Percentiles rank a stretch among this genome's conserved stretches.
These are phyloP conservation scores for Lagopus muta DNA, from an alignment of 2,113 vertebrate species.

Conservation along the genomic window DNA sequence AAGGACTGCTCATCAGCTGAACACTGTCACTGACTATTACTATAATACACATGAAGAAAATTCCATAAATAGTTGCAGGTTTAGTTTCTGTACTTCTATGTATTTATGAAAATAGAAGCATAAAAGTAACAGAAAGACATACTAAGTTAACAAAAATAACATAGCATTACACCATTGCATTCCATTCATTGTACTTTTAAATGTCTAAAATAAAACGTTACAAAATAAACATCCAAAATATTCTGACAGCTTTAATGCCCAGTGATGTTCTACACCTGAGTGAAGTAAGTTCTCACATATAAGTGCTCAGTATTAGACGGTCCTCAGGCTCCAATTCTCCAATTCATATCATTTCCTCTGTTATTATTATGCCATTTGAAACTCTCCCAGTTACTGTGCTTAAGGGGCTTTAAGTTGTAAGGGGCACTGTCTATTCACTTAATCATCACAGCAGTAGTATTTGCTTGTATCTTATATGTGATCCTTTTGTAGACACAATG, in stretches of 20 bases:
- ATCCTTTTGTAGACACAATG: constrained; percentile 29
- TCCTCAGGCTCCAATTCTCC: constrained; percentile 22
- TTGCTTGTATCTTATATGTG: constrained; percentile 47
- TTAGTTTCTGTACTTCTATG: not conserved
- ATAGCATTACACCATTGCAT: not conserved
- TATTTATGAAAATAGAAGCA: constrained; percentile 47
- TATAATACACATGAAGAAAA: not conserved
- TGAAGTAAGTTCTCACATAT: constrained; percentile 60
- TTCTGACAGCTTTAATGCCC: constrained; percentile 15
- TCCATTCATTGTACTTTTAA: constrained; percentile 36
- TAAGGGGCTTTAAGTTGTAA: constrained; percentile 24
- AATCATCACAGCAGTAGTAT: constrained; percentile 50
- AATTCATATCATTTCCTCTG: constrained; percentile 21
- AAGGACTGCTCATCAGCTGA: not conserved
- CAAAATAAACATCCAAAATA: constrained; percentile 53
- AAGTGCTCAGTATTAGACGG: constrained; percentile 49
- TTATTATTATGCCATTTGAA: constrained; percentile 39
- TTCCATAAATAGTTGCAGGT: not conserved
- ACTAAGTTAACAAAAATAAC: constrained; percentile 46
- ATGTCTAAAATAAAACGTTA: not conserved
- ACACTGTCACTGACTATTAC: not conserved
- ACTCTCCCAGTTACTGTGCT: constrained; percentile 11
- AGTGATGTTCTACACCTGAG: not conserved
- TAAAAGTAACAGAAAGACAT: constrained; percentile 30
- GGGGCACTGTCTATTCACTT: constrained; percentile 26